Base-by-base conservation (phyloP, 2,888 invertebrate genomes). In the Pinctada fucata region DNA sequence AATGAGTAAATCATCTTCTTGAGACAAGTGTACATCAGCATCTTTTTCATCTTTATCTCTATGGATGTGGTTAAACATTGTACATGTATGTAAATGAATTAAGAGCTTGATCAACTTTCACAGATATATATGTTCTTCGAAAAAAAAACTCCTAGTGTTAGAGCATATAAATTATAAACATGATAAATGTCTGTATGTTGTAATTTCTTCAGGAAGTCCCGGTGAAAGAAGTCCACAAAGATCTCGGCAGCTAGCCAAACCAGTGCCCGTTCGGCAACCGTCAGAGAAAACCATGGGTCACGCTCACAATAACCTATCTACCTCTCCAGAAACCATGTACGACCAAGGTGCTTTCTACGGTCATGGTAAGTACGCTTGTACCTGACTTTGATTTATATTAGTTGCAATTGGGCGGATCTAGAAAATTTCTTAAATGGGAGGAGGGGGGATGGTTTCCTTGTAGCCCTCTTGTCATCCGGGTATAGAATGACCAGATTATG, bases 231-330 rank as follows among this genome's bases (percentile, higher is more conserved):
- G n/a, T 49, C 3, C 72, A 3, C 58, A 58, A 31, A 78, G 83
- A 10, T 84, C 84, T 67, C 86, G 83, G 67, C 83, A 85, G 72
- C 79, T 88, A 64, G 85, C 86, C 63, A 89, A 89, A 82, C 89
- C 88, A 49, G 85, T 89, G 31, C 84, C 87, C 67, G 85, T 88
- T 85, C 79, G 86, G 76, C 79, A 87, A 68, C 69, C 82, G 31
- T 86, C 87, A 50, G 87, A 88, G 49, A 87, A 87, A 76, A 80
- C 84, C 31, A 80, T 85, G 48, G 75, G 81, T 2, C 84, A 85
- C 49, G 76, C 84, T 45, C 78, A 86, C 79, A 79, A 13, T 65
- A 66, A 31, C 52, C 10, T 49, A 49, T 58, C 58, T 58, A 58
- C 58, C 58, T 58, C 58, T 58, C 13, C 58, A 58, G 58, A 58